Conservation (phyloP, 2,113 vertebrate species). For the Thamnaconus septentrionalis region DNA sequence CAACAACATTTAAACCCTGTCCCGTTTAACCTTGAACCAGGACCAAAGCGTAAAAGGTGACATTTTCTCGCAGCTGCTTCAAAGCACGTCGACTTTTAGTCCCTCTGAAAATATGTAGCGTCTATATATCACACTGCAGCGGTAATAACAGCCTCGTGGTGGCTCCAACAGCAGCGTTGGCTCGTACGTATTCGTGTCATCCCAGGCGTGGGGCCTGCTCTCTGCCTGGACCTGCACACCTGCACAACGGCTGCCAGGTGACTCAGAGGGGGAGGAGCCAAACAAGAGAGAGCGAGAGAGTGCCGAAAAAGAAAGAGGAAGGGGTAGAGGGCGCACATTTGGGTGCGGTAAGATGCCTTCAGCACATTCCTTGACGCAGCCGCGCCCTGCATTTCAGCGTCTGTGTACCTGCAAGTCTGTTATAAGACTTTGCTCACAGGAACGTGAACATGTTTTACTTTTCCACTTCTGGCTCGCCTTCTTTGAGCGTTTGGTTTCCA, state of each 20-base stretch:
- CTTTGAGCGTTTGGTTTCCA: too few species aligned
- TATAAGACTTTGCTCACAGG: conserved; percentile 8
- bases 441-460: neutral
- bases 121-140: too few species aligned
- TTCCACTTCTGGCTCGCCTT: too few species aligned
- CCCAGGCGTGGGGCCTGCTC: conserved; percentile 26
- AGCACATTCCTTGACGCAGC: conserved; percentile 60
- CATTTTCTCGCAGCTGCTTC: too few species aligned
- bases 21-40: too few species aligned
- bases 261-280: conserved; percentile 48
- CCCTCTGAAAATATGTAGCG: too few species aligned
- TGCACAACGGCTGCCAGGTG: conserved; percentile 57
- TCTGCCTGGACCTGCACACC: conserved; percentile 52
- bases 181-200: too few species aligned
- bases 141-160: too few species aligned
- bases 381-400: conserved; percentile 49
- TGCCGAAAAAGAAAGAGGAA: neutral
- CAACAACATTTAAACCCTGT: too few species aligned
- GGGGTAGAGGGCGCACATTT: neutral
- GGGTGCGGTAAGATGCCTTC: conserved; percentile 64
- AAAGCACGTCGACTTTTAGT: too few species aligned
- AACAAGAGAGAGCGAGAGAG: neutral
- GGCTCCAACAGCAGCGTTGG: too few species aligned
- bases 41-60: too few species aligned
- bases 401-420: conserved; percentile 55